These are phyloP conservation scores for Hippocampus kuda DNA, from an alignment of 2,797 vertebrate species.

Conservation along the genomic window DNA sequence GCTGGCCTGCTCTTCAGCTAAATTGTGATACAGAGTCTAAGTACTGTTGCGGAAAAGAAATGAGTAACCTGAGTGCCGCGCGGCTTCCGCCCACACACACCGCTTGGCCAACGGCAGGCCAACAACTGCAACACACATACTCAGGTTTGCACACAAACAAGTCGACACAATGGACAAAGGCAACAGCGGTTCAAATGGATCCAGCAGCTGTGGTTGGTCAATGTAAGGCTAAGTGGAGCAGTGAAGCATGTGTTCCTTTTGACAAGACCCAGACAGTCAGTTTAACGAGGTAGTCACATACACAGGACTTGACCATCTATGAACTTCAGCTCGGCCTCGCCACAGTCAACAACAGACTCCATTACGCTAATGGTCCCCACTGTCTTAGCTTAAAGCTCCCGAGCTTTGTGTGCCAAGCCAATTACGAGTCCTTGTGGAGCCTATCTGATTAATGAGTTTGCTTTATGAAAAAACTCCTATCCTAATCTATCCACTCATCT, in stretches of 20 bases:
- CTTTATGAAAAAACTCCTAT: not conserved
- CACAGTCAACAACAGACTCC: conserved; percentile 7
- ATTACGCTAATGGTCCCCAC: not conserved
- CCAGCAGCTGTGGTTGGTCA: conserved; percentile 56
- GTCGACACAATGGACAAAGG: conserved; percentile 57
- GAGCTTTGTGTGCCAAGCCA: conserved; percentile 17
- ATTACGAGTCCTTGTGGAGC: conserved; percentile 15
- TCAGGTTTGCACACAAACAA: conserved; percentile 20
- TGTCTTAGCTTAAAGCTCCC: conserved; percentile 2
- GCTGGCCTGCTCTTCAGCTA: conserved; percentile 45
- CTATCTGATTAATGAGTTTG: conserved; percentile 15
- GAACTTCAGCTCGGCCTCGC: conserved; percentile 8
- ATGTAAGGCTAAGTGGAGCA: conserved; percentile 42
- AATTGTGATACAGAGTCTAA: conserved; percentile 62
- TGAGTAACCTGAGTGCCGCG: conserved; percentile 61
- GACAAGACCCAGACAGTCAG: conserved; percentile 38
- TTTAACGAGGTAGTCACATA: conserved; percentile 12
- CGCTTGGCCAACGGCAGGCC: conserved; percentile 27
- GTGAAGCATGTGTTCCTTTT: conserved; percentile 44
- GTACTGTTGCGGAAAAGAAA: conserved; percentile 66
- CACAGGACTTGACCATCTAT: conserved; percentile 16
- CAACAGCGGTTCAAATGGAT: conserved; percentile 39
- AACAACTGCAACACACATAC: conserved; percentile 28
- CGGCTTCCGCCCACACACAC: conserved; percentile 40
- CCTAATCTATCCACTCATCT: conserved; percentile 1